Evolutionary conservation across 2,113 vertebrate species (phyloP), one percentile per base, ranked within the genome.

Genomic region (Phaethon lepturus): DNA sequence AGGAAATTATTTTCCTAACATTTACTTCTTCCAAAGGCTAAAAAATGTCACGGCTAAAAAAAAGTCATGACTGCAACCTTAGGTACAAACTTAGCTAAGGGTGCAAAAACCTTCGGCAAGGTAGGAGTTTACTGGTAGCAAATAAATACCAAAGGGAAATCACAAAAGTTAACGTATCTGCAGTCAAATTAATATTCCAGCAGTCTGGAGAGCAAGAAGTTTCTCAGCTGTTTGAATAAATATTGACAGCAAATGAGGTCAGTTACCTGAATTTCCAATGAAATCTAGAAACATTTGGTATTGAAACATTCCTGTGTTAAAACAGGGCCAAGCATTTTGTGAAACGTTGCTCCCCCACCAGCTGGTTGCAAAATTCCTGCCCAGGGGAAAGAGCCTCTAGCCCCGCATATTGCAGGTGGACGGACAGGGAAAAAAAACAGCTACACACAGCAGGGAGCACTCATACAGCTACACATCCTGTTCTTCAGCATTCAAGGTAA

Each of bases 1-100:
- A 94, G 59, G 76, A 95, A 96, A 94, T 96, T 73, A 73, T 77
- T 94, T 95, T 88, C 84, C 62, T 93, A 96, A 94, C 91, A 95
- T 95, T 95, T 94, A 86, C 87, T 94, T 88, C 93, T 90, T 91
- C 50, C 67, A 82, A 96, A 91, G 93, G 77, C 84, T 96, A 95
- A 93, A 95, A 97, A 95, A 93, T 85, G 74, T 94, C 94, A 89
- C 6, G 64, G 87, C 88, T 86, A 91, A 95, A 91, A 92, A 38
- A 91, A 80, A 95, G 71, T 72, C 66, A 59, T 12, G 67, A 44
- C 59, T 73, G 77, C 38, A 95, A 35, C 58, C 77, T 69, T 33
- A 90, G 71, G 87, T 97, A 50, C 4, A 86, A 74, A 47, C 74
- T 35, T 31, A 67, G 76, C 64, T 83, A 44, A 90, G 64, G 49